Evolutionary conservation across 1,140 invertebrate species (phyloP), one percentile per base, ranked within the genome.

Genomic region (Polypedilum vanderplanki): DNA sequence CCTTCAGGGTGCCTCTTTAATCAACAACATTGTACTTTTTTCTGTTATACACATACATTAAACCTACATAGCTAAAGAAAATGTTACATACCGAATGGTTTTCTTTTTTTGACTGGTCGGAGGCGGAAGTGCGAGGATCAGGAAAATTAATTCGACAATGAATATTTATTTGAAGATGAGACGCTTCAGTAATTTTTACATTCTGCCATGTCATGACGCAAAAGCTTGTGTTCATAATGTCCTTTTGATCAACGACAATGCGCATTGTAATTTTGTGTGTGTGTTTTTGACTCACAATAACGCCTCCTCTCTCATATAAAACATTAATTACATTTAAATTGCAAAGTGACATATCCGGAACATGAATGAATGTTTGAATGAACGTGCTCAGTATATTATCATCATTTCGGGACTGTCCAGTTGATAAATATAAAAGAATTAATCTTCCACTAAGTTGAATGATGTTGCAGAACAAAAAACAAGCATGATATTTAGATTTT

Each of bases 101-200:
- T 5, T 33, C 24, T 33, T 33, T 33, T 33, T 33, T 33, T 33
- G n/a, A n/a, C n/a, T n/a, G n/a, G n/a, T 33, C 24, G 24, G 24
- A 33, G 24, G 24, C 24, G 24, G 24, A 57, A 57, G n/a, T 57
- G 46, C 10, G 46, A 57, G 46, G 46, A 57, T 57, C 46, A 57
- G 46, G 12, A 33, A 57, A 57, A 57, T 57, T 57, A 57, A 57
- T 57, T 57, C n/a, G 46, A 57, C n/a, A n/a, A 57, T 57, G 46
- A 57, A 57, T 57, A 57, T 57, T 57, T 57, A 57, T 57, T 57
- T 57, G 46, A 57, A 57, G 46, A 57, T 57, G 46, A 57, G 12
- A 57, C 12, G 10, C 46, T 15, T n/a, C 12, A 57, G 46, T 57
- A n/a, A n/a, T 4, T 57, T 57, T 57, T 9, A 46, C 41, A 57